phyloP scores from a whole-genome alignment of 2,888 invertebrate genomes.

The Gibbula magus region DNA sequence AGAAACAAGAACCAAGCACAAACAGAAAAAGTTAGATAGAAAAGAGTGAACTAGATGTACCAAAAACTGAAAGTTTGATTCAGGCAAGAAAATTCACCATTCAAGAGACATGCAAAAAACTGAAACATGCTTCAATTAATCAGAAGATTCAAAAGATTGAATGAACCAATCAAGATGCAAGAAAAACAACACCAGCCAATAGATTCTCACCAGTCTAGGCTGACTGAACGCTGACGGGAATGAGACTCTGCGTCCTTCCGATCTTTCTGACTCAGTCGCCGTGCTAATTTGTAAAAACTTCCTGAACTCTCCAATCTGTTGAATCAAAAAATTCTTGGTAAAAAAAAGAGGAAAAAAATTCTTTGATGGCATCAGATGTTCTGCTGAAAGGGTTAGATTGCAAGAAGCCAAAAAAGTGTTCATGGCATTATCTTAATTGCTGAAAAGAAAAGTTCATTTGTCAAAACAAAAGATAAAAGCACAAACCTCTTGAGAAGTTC shows the following conservation, averaged over 20 bases:
- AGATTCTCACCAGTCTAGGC: constrained; percentile 68
- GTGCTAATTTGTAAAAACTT: constrained; percentile 49
- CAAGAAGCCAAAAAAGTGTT: no score
- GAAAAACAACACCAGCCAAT: not conserved
- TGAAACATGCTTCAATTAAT: not conserved
- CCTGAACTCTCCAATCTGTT: constrained; percentile 43
- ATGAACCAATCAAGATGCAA: constrained; percentile 11
- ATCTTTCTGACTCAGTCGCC: constrained; percentile 56
- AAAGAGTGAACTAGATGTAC: not conserved
- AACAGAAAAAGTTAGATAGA: not conserved
- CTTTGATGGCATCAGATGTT: no score
- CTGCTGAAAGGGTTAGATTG: no score
- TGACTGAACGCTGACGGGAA: constrained; percentile 65
- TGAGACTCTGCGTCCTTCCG: constrained; percentile 24
- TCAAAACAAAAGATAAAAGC: no score
- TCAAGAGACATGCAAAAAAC: no score
- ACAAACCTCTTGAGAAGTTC: no score
- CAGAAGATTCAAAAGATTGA: not conserved
- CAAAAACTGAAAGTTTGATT: not conserved
- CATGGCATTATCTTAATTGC: no score
- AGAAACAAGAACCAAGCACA: not conserved
- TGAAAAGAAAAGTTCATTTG: no score
- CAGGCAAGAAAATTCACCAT: no score
- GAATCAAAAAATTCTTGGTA: not conserved
- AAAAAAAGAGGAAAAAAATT: no score